Evolutionary conservation across 1,140 invertebrate genomes (phyloP).

Genomic region (Dendrolimus punctatus): DNA sequence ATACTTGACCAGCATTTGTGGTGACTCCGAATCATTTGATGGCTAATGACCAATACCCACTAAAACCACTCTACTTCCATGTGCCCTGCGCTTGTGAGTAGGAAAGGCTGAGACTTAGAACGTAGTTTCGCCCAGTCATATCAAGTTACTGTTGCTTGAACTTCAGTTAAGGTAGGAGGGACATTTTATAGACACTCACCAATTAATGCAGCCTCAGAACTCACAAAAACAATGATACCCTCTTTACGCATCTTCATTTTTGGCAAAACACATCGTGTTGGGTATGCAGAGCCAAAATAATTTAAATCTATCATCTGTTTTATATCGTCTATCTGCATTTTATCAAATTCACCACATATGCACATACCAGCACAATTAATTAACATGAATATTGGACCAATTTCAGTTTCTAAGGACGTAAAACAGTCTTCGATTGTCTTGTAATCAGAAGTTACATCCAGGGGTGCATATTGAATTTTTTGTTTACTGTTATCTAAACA

Average conservation of each 20-base stretch:
- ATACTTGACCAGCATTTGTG: too few relatives aligned
- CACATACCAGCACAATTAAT: conserved; percentile 94
- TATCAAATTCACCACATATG: conserved; percentile 86
- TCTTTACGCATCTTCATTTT: conserved; percentile 81
- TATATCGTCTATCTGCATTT: conserved; percentile 81
- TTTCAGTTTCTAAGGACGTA: conserved; percentile 68
- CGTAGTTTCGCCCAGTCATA: too few relatives aligned
- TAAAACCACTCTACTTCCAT: too few relatives aligned
- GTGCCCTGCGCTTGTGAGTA: too few relatives aligned
- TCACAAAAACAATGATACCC: conserved; percentile 88
- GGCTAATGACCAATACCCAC: too few relatives aligned
- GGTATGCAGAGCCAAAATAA: conserved; percentile 81
- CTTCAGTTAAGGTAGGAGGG: not conserved
- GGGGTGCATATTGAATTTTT: conserved; percentile 78
- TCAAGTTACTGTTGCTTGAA: not conserved
- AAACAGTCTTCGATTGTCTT: conserved; percentile 75
- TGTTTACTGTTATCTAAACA: conserved; percentile 68
- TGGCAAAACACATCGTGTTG: conserved; percentile 78
- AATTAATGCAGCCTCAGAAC: conserved; percentile 91
- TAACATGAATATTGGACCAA: conserved; percentile 89
- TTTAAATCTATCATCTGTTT: conserved; percentile 82
- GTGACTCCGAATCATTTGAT: too few relatives aligned
- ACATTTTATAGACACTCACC: conserved; percentile 73
- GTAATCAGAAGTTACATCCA: conserved; percentile 83
- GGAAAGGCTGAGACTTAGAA: too few relatives aligned